Evolutionary conservation across 2,888 invertebrate species (phyloP), one percentile per base, ranked within the genome.

Genomic region (Kryphioiulus occultus): DNA sequence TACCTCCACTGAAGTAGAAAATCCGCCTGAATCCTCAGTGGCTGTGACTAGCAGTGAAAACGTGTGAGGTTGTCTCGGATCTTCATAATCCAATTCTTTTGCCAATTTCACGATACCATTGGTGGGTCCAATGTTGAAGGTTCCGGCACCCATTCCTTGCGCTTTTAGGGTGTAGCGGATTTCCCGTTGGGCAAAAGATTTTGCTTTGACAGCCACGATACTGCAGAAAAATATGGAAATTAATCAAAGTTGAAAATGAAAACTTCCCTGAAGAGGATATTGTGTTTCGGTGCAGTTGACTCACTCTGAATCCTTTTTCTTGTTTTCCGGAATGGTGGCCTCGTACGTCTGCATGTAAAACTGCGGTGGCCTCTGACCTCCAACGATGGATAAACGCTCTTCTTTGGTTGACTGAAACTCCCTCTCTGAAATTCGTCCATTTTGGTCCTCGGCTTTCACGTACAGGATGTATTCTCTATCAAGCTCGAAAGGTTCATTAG

Each of bases 301-400:
- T 95, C 93, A 98, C 98, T 98, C 98, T 85, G 98, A 97, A 92
- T 98, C 98, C 92, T 98, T 98, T 92, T 96, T 97, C 93, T 98
- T 97, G 92, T 98, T 98, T 93, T 99, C 99, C 0, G 97, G 97
- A 90, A 99, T 98, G 91, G 97, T 97, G 0, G 98, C 97, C 91
- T 96, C 96, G 92, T 99, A 99, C 90, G 96, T 96, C 9, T 96
- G 96, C 94, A 98, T 95, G 92, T 98, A 98, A 93, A 99, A 99
- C 93, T 99, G 99, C 0, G 99, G 99, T 0, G 98, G 97, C 53
- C 99, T 94, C 91, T 98, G 98, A 88, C 99, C 99, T n/a, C 98
- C 99, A 32, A 98, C 97, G 91, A 99, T 98, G 89, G 97, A 97
- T 87, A 98, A 93, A 15, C 97, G 94, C 91, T 97, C 97, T 92